Percentiles rank a stretch among this genome's conserved stretches.
Evolutionary conservation across 2,113 vertebrate genomes (phyloP).

Genomic region (Dicentrarchus labrax): DNA sequence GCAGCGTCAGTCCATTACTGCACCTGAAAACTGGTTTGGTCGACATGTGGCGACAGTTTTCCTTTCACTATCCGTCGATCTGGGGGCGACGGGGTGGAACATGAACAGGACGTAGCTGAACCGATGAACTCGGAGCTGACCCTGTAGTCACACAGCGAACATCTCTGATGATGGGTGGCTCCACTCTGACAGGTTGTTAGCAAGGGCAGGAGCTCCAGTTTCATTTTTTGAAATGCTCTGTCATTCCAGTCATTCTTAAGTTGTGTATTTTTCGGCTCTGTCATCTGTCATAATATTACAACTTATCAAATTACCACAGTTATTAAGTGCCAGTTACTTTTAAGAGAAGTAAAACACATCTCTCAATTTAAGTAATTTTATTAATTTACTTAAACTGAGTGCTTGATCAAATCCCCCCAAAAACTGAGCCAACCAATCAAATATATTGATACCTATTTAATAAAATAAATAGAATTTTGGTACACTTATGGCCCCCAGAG

Average conservation of each 20-base stretch:
- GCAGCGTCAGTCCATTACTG: constrained; percentile 21
- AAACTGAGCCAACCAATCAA: too few species aligned
- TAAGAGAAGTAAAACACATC: too few species aligned
- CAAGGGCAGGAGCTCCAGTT: neutral
- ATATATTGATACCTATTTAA: too few species aligned
- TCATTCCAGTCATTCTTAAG: neutral
- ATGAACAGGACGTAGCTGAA: constrained; percentile 9
- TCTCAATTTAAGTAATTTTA: too few species aligned
- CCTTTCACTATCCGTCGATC: constrained; percentile 46
- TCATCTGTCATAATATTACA: neutral
- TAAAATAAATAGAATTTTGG: too few species aligned
- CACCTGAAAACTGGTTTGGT: neutral
- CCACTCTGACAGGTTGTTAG: neutral
- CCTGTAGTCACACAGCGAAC: neutral
- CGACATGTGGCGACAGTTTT: constrained; percentile 27
- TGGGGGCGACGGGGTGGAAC: constrained; percentile 17
- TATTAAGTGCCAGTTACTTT: neutral
- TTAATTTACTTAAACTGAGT: too few species aligned
- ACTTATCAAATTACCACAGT: neutral
- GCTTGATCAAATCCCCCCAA: too few species aligned
- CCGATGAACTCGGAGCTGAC: constrained; percentile 1
- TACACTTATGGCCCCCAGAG: too few species aligned
- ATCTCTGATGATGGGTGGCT: neutral
- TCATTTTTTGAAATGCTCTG: neutral
- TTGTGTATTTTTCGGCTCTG: neutral